Base-by-base conservation (phyloP, 1,140 invertebrate species). In the Goniozus legneri region DNA sequence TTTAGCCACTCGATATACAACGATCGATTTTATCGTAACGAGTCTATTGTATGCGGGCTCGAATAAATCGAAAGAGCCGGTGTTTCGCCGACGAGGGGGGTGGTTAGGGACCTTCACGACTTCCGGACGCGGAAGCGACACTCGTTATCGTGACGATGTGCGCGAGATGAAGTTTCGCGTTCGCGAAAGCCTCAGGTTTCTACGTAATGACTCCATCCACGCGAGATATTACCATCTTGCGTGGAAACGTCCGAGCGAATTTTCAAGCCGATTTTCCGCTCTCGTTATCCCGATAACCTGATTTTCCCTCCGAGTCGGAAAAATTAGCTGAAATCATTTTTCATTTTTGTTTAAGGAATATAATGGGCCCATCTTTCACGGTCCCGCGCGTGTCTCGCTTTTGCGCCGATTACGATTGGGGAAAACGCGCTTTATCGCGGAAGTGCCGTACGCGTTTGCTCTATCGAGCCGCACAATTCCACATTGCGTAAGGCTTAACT, bases 151-250 rank as follows among this genome's bases (percentile, higher is more conserved):
- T 21, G 16, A 13, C 4, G 20, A 42, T 46, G 31, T 37, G 35
- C 44, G 44, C 51, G 44, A 54, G 58, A 64, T 62, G 58, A 50
- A 58, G 54, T 53, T 58, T 49, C 45, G 43, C 19, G 16, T 52
- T 56, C 49, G 58, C 58, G 63, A 67, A 65, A 63, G 62, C 47
- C 50, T 50, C 45, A 45, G 44, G 56, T 65, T 65, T 60, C 57
- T 52, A 57, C 54, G 57, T 55, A 52, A 60, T 55, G 53, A 39
- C 39, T 51, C 34, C 8, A 15, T 13, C n/a, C n/a, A n/a, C 20
- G 15, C 19, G 15, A n/a, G 27, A 34, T 37, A 8, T 40, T 40
- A 6, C 24, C 20, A 40, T 40, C 27, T 40, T 40, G 2, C 38
- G 8, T 13, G 38, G 24, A 27, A 27, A 6, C 24, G 4, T 27